Conservation (phyloP, 2,888 invertebrate genomes). For the Neoaliturus tenellus region DNA sequence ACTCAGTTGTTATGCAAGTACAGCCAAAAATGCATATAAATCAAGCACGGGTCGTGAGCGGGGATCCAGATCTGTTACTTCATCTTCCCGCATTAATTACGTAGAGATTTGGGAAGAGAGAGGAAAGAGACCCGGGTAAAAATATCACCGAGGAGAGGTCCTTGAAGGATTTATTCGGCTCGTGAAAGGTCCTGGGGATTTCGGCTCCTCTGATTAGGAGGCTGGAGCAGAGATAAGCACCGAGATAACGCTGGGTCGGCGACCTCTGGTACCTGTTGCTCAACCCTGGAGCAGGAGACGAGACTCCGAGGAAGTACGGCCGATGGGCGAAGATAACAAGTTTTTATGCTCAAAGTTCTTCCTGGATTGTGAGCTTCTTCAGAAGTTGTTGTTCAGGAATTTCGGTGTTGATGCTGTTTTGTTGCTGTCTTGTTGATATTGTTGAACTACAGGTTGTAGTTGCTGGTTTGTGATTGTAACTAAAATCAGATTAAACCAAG, state of each 20-base stretch:
- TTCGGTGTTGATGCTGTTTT: no score
- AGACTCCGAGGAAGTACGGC: neutral
- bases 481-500: no score
- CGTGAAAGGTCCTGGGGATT: conserved; percentile 30
- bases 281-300: neutral
- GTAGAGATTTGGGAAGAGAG: conserved; percentile 10
- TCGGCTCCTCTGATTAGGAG: neutral
- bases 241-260: neutral
- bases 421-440: no score
- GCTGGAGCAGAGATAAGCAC: neutral
- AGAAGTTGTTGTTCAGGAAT: no score
- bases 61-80: neutral
- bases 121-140: neutral
- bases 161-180: conserved; percentile 6
- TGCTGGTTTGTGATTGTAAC: no score
- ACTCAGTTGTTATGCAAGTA: neutral
- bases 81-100: neutral
- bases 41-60: conserved; percentile 6
- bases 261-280: neutral
- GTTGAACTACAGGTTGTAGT: no score
- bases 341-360: neutral
- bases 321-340: neutral
- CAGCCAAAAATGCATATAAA: neutral
- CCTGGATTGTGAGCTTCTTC: no score
- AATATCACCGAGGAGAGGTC: neutral